phyloP scores from a whole-genome alignment of 2,113 vertebrate species.

The Nerophis ophidion region DNA sequence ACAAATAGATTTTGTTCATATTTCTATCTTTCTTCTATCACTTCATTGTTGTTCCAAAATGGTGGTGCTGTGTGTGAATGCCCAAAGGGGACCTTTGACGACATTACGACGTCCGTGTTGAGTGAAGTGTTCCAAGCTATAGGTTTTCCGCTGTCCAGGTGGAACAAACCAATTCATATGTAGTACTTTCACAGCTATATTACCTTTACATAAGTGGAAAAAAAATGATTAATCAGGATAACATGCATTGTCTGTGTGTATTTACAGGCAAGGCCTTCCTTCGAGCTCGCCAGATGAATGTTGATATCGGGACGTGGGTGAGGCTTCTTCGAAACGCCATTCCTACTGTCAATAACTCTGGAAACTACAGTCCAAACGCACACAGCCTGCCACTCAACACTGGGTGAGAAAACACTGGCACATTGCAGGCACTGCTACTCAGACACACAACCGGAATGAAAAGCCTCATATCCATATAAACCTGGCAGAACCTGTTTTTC shows the following conservation, averaged over 20 bases:
- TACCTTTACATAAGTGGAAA: too few species aligned
- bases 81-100: too few species aligned
- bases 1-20: too few species aligned
- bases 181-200: too few species aligned
- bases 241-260: neutral
- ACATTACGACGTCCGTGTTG: too few species aligned
- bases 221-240: too few species aligned
- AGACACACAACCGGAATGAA: neutral
- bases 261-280: conserved; percentile 79
- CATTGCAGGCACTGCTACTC: neutral
- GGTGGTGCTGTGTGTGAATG: too few species aligned
- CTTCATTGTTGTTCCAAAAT: too few species aligned
- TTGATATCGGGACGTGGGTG: conserved; percentile 85
- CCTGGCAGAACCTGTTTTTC: conserved; percentile 27
- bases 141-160: too few species aligned
- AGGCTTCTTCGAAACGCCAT: conserved; percentile 80
- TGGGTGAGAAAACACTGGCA: conserved; percentile 51
- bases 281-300: conserved; percentile 84
- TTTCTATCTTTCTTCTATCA: too few species aligned
- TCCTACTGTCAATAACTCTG: conserved; percentile 72
- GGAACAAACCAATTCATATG: too few species aligned
- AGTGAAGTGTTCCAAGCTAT: too few species aligned
- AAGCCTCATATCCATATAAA: neutral
- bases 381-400: conserved; percentile 50
- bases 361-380: conserved; percentile 74